Conservation (phyloP, 2,113 vertebrate species). For the Pycnonotus jocosus region DNA sequence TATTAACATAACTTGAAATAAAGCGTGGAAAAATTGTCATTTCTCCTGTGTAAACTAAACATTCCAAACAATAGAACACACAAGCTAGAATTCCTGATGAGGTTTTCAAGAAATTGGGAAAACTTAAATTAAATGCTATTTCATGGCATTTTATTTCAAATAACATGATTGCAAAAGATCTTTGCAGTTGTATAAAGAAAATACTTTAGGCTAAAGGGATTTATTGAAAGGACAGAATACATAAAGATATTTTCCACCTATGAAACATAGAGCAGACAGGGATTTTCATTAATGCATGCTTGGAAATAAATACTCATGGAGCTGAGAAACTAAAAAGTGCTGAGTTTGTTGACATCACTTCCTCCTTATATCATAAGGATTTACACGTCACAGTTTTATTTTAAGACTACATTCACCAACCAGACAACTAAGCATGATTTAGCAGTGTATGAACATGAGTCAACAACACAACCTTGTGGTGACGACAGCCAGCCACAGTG, state of each 20-base stretch:
- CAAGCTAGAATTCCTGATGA: not conserved
- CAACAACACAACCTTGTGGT: not conserved
- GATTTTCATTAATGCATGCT: not conserved
- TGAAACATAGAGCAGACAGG: not conserved
- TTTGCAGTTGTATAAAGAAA: not conserved
- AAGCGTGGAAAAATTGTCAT: not conserved
- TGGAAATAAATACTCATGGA: not conserved
- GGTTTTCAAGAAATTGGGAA: not conserved
- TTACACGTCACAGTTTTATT: not conserved
- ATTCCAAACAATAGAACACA: not conserved
- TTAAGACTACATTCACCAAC: not conserved
- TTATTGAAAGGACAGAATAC: not conserved
- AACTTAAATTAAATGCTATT: not conserved
- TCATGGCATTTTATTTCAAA: not conserved
- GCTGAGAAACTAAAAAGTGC: not conserved
- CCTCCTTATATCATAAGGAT: not conserved
- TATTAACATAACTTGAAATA: not conserved
- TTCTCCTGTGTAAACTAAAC: not conserved
- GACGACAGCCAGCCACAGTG: rapidly evolving
- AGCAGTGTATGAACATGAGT: not conserved
- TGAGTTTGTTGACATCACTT: not conserved
- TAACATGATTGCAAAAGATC: not conserved
- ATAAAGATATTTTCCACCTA: not conserved
- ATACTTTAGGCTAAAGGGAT: not conserved
- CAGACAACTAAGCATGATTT: not conserved